These are phyloP conservation scores for Emmelina monodactyla DNA, from an alignment of 2,888 invertebrate genomes.

Conservation along the genomic window DNA sequence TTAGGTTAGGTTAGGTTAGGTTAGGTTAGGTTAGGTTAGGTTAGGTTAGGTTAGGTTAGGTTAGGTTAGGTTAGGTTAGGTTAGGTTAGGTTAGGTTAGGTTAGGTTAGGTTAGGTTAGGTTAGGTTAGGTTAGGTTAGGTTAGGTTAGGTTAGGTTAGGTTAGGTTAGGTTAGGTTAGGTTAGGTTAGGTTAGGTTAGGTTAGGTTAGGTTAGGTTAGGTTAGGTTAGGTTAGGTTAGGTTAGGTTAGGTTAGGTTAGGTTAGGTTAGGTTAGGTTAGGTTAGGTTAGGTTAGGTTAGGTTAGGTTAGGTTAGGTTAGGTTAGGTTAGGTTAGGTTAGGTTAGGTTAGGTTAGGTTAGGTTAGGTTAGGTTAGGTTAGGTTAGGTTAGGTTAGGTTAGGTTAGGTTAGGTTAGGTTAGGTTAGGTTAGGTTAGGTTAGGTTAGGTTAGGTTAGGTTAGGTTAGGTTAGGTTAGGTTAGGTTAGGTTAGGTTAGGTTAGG, in stretches of 20 bases:
- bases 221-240: conserved; percentile 11
- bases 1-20: conserved; percentile 17
- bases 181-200: conserved; percentile 11
- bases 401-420: conserved; percentile 8
- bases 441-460: conserved; percentile 6
- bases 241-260: conserved; percentile 11
- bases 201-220: conserved; percentile 13
- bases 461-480: conserved; percentile 2
- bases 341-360: no score
- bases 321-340: no score
- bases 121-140: conserved; percentile 10
- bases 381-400: conserved; percentile 8
- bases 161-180: conserved; percentile 13
- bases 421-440: conserved; percentile 8
- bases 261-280: conserved; percentile 6
- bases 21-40: conserved; percentile 18
- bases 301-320: no score
- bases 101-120: conserved; percentile 8
- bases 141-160: conserved; percentile 8
- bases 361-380: conserved; percentile 8
- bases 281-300: conserved; percentile 4
- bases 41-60: conserved; percentile 16
- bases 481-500: no score
- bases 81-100: conserved; percentile 15
- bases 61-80: conserved; percentile 11